phyloP scores from a whole-genome alignment of 2,113 vertebrate genomes.

The Merops nubicus region DNA sequence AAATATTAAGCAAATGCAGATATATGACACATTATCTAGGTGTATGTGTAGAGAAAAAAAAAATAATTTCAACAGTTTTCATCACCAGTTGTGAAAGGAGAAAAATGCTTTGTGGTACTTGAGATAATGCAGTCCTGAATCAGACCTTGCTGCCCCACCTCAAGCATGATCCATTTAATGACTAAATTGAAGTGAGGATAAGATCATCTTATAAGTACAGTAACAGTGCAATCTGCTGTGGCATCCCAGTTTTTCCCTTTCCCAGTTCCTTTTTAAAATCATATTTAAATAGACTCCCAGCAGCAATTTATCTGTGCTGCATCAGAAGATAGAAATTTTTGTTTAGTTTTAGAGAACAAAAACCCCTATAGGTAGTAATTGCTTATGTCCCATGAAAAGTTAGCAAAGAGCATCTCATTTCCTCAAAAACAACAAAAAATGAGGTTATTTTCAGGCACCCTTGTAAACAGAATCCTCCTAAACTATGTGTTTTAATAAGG shows the following conservation, averaged over 20 bases:
- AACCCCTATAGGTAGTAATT: constrained; percentile 43
- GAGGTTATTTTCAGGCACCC: background rate
- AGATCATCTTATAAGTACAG: constrained; percentile 28
- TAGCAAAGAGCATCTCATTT: background rate
- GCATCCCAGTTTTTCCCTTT: constrained; percentile 15
- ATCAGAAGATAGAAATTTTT: constrained; percentile 41
- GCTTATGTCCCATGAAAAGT: background rate
- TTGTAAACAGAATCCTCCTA: background rate
- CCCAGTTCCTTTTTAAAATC: background rate
- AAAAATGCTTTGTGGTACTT: background rate
- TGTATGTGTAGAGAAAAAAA: background rate
- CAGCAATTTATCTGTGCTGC: constrained; percentile 26
- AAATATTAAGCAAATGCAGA: background rate
- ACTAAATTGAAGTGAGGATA: constrained; percentile 16
- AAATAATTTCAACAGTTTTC: constrained; percentile 16
- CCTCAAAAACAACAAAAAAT: background rate
- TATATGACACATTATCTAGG: background rate
- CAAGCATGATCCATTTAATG: constrained; percentile 43
- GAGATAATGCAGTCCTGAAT: constrained; percentile 34
- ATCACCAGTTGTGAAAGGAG: background rate
- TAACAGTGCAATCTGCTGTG: constrained; percentile 43
- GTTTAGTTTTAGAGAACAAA: constrained; percentile 37
- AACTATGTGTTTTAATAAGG: background rate
- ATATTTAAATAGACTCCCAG: constrained; percentile 38
- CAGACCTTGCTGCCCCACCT: constrained; percentile 10